Evolutionary conservation across 1,140 invertebrate genomes (phyloP), one percentile per base, ranked within the genome.

Genomic region (Ruditapes philippinarum): DNA sequence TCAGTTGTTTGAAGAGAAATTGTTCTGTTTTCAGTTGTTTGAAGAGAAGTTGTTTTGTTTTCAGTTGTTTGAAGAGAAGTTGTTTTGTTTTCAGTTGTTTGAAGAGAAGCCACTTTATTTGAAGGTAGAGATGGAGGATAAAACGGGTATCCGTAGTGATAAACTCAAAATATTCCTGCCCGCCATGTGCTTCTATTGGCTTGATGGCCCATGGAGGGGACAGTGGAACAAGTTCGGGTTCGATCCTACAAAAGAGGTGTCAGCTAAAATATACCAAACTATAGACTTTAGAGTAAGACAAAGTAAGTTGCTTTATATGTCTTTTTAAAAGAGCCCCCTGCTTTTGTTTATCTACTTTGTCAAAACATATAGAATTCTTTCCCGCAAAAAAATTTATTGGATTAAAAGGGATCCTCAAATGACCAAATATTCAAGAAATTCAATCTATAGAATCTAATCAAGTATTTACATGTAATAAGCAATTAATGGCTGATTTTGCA

Each of bases 201-300:
- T 97, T 19, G 97, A 97, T 91, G 98, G 99, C 0, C 98, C 98
- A 0, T 99, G 98, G 98, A 96, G 98, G 78, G 97, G 97, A 62
- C 97, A 98, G 94, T 99, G 98, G 97, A 97, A 98, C 0, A 97
- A 96, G 94, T 97, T 97, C 92, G 98, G 98, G 0, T 99, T 98
- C 93, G 98, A 99, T 96, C 98, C 98, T 0, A 96, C 98, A 62
- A 97, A 97, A 92, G 97, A 98, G 91, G 97, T 97, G 19, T 94
- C 96, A 1, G 96, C 98, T 40, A 97, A 97, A 91, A 97, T 97
- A 68, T 99, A 98, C 95, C 98, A 99, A 95, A 97, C 97, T 19
- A 96, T 99, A 40, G 98, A 99, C 96, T 99, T 98, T 94, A 96
- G 98, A 91, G 95, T 98, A 38, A 97, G 98, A 94, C 96, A 97